Base-by-base conservation (phyloP, 2,797 vertebrate species). In the Tamandua tetradactyla region DNA sequence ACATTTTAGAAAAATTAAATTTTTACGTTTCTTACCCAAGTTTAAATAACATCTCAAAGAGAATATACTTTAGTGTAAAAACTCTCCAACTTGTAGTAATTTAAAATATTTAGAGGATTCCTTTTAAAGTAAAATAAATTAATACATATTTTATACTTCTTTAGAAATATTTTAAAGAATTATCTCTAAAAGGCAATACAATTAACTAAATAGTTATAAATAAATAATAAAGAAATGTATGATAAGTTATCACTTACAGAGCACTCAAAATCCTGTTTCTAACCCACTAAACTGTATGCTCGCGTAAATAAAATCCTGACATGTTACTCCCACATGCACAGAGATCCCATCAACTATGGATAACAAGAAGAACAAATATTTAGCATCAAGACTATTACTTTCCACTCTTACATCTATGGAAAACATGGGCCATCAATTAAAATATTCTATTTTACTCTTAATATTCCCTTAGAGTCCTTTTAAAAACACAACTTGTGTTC, bases 151-250 rank as follows among this genome's bases (percentile, higher is more conserved):
- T 5, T 71, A 49, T 64, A 4, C 15, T 30, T 83, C 55, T 57
- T 78, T 68, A 55, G 30, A 75, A 84, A 84, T 76, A 87, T 84
- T 72, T 87, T 90, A 89, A n/a, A 87, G n/a, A 72, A 62, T 35
- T 79, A 75, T 89, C 64, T 93, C 5, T 3, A 64, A 68, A 89
- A 84, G 27, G 11, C 17, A 87, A 6, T 49, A 9, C 59, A 44
- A 90, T 55, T 59, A n/a, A n/a, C n/a, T 55, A 92, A 86, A 32
- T 71, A 76, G 9, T 27, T 88, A 79, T 78, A 75, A 62, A 40
- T 44, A 57, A 85, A 62, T 55, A 68, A 64, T 44, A 81, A 69
- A 42, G 13, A 74, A 90, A 74, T 79, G 15, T 8, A 62, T 15
- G 86, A 40, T 81, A 42, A 80, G 12, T 57, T 81, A n/a, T 44